Evolutionary conservation across 2,888 invertebrate species (phyloP).

Genomic region (Cheilosia urbana): DNA sequence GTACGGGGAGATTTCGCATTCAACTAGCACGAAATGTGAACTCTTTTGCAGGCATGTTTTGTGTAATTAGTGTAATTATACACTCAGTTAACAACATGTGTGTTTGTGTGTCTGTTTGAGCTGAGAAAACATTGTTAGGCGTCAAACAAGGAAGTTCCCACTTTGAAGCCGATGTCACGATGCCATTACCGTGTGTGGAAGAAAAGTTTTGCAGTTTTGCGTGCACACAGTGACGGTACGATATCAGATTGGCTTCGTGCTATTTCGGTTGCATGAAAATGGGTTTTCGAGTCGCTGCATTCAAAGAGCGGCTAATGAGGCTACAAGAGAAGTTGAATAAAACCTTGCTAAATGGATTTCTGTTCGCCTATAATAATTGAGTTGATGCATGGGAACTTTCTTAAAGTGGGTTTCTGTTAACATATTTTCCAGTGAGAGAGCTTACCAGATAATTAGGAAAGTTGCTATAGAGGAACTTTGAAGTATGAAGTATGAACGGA

Average conservation of each 20-base stretch:
- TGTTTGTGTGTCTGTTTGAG: not conserved
- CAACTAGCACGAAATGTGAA: conserved; percentile 60
- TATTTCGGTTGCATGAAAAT: conserved; percentile 30
- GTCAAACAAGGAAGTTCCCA: conserved; percentile 58
- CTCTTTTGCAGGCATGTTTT: conserved; percentile 50
- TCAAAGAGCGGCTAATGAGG: conserved; percentile 33
- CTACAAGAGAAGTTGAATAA: conserved; percentile 19
- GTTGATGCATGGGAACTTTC: conserved; percentile 11
- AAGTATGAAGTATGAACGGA: too few species aligned
- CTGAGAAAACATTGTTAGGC: conserved; percentile 45
- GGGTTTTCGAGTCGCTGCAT: conserved; percentile 9
- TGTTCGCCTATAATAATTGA: conserved; percentile 11
- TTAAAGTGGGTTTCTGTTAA: not conserved
- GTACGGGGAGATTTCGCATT: conserved; percentile 22
- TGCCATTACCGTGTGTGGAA: conserved; percentile 46
- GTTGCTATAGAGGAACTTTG: too few species aligned
- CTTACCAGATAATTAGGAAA: too few species aligned
- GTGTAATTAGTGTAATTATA: conserved; percentile 69
- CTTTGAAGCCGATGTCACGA: conserved; percentile 51
- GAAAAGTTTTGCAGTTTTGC: conserved; percentile 54
- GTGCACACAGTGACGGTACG: conserved; percentile 2
- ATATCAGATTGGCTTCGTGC: conserved; percentile 12
- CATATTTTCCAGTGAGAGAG: too few species aligned
- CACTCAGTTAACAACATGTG: conserved; percentile 6
- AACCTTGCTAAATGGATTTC: conserved; percentile 14